Base-by-base conservation (phyloP, 1,140 invertebrate genomes). In the Oncopeltus fasciatus region DNA sequence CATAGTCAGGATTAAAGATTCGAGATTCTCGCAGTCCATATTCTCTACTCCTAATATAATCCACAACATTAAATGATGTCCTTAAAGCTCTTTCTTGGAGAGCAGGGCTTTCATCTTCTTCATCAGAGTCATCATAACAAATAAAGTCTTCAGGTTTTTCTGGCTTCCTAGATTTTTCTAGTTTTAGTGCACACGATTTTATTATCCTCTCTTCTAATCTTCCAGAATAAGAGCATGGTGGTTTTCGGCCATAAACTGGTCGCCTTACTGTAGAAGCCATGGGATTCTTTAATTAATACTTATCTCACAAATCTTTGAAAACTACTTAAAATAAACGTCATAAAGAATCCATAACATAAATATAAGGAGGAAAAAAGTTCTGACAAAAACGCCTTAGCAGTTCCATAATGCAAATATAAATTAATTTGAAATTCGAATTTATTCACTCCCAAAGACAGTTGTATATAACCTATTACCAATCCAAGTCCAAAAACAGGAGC, bases 131-230 rank as follows among this genome's bases (percentile, higher is more conserved):
- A 57, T 89, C 87, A 69, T 92, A 91, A 64, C 84, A 86, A 2
- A 91, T 86, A 73, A 92, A 92, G 74, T 91, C 88, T 72, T 92
- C 89, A 0, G 87, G 87, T 67, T 90, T 91, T 63, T 91, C 88
- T 1, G 87, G 84, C 69, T 88, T 88, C 38, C 86, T 73, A 63
- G 76, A 77, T 67, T 84, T 79, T 70, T 90, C 87, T 67, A 82
- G 69, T 67, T 80, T 79, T 65, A 82, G 67, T 49, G 79, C 78
- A 70, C 80, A 81, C 59, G 83, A 81, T 70, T 82, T 82, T 0
- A 78, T 78, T 68, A 80, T 74, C 60, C 87, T 78, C 66, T 89
- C 87, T 68, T 88, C 85, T 43, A 90, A 74, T 65, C 88, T 80
- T 64, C 76, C 77, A 57, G 72, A 73, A 67, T 80, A 78, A 61